Evolutionary conservation across 2,797 vertebrate species (phyloP), one percentile per base, ranked within the genome.

Genomic region (Chloroceryle inda): DNA sequence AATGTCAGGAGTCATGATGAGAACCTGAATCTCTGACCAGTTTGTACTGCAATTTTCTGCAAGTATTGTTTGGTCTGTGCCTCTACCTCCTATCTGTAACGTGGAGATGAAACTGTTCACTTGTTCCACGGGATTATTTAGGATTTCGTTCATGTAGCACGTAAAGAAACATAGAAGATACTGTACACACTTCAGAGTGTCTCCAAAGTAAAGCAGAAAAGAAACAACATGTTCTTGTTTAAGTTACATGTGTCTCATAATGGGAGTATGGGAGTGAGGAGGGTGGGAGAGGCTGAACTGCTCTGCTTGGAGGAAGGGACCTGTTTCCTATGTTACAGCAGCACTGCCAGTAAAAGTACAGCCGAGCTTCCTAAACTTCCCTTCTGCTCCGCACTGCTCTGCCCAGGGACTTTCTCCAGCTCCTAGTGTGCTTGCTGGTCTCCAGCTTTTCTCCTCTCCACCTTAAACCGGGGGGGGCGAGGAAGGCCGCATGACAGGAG

Each of bases 1-100:
- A 89, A 92, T 38, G 85, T 91, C 82, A 88, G 26, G 35, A 91
- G 72, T 62, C 50, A 26, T 66, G 81, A 94, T 62, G 64, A 92
- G 95, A 96, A 92, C 38, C 76, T 86, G 79, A 27, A 78, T 84
- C 50, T 73, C 73, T 50, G 23, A 27, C 49, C 22, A 83, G 73
- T 37, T 67, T 18, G 66, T 33, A 52, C 42, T 58, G 38, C 59
- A 66, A 67, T 86, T 92, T 88, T 67, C 55, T 58, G 55, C 52
- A 66, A 84, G 23, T 14, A 35, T 40, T 75, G 64, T 58, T 92
- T 66, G 33, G 31, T 38, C 73, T 72, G 58, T 35, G 62, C 66
- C 64, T 96, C 91, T 35, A 66, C 22, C 38, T 72, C 87, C 75
- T 22, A 66, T 56, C 45, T 75, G 24, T 66, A 85, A 83, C 56